Base-by-base conservation (phyloP, 2,113 vertebrate species). In the Chamaea fasciata region DNA sequence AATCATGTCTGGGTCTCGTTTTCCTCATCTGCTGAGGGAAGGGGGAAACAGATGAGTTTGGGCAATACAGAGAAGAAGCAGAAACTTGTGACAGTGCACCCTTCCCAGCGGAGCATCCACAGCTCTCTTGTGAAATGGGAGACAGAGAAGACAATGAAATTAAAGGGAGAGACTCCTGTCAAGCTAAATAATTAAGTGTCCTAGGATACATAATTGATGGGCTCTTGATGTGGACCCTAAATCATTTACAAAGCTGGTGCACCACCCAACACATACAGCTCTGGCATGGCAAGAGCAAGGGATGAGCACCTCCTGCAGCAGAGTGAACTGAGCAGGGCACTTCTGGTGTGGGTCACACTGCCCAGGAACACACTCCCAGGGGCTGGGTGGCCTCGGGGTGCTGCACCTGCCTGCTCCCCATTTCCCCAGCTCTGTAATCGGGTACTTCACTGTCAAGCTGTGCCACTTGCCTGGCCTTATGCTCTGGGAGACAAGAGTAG, bases 101-200 rank as follows among this genome's bases (percentile, higher is more conserved):
- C 35, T 50, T 60, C 53, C 59, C 63, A 85, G 62, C 59, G 94
- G 63, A 70, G 59, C 57, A 78, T 73, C 73, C 88, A 49, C 3
- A 1, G 64, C 70, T 86, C 79, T 91, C 62, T 46, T 92, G 84
- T 92, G 95, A 91, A 96, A 96, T 3, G 7, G 23, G 78, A 97
- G 83, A 92, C 50, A 0, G 2, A 84, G 64, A 87, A 76, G 77
- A 94, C 93, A 96, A 97, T 94, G 92, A 96, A 95, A 96, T 97
- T 94, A 96, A 92, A 89, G 80, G 83, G 37, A 92, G 67, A 92
- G 84, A 94, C 49, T 96, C 60, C 92, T 94, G 95, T 95, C 84
- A 94, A 94, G 76, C 50, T 95, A 86, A 96, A 91, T 94, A 97
- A 97, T 97, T 97, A 95, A 94, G 85, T 88, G 85, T 90, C 57